Percentiles rank a stretch among this genome's conserved stretches.
These are phyloP conservation scores for Oreotrochilus melanogaster DNA, from an alignment of 2,113 vertebrate genomes.

Conservation along the genomic window DNA sequence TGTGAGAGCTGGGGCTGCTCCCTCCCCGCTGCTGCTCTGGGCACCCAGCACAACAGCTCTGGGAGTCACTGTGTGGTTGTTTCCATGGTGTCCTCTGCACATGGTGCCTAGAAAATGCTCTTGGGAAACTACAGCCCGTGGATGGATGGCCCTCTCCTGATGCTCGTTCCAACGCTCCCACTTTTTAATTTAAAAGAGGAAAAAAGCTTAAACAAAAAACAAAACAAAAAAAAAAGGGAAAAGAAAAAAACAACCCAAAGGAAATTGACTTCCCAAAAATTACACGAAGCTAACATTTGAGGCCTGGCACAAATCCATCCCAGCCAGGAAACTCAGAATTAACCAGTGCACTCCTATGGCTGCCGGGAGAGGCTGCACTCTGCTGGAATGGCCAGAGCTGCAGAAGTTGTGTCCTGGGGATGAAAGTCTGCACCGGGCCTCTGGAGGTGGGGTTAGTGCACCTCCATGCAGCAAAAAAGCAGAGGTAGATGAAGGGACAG, in stretches of 20 bases:
- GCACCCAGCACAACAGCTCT: background rate
- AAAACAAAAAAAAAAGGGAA: background rate
- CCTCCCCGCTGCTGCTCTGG: background rate
- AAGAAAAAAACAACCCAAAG: conserved; percentile 73
- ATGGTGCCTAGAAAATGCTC: background rate
- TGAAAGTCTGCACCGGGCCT: background rate
- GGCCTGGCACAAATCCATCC: conserved; percentile 77
- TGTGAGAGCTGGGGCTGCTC: accelerated
- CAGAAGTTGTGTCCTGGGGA: background rate
- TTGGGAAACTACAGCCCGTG: background rate
- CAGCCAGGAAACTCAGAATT: conserved; percentile 79
- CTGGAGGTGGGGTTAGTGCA: background rate
- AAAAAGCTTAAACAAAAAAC: conserved; percentile 56
- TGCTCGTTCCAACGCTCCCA: background rate
- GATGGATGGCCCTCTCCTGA: conserved; percentile 1
- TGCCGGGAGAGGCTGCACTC: background rate
- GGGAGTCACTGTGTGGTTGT: conserved; percentile 15
- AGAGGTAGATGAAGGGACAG: background rate
- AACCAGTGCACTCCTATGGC: conserved; percentile 56
- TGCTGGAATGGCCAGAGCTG: accelerated
- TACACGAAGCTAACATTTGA: conserved; percentile 79
- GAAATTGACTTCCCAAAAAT: conserved; percentile 85
- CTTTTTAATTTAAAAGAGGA: conserved; percentile 70
- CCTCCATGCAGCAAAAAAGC: background rate
- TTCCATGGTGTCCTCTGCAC: background rate